Conservation (phyloP, 2,113 vertebrate genomes). For the Nipponia nippon region DNA sequence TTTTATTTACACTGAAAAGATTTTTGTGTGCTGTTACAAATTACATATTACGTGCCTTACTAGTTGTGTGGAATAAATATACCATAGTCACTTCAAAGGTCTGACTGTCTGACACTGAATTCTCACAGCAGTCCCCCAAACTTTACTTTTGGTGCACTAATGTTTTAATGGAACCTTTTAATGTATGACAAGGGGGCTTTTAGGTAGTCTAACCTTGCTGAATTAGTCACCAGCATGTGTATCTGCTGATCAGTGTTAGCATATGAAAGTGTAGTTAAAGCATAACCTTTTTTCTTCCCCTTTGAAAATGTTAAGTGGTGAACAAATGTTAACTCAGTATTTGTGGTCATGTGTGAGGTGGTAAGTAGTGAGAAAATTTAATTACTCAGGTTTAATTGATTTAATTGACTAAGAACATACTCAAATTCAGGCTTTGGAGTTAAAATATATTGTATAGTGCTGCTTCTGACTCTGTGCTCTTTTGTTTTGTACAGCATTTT, state of each 20-base stretch:
- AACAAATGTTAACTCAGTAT: background rate
- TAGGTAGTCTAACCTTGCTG: background rate
- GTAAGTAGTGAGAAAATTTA: background rate
- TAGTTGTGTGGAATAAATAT: background rate
- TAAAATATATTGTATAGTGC: background rate
- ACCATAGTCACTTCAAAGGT: background rate
- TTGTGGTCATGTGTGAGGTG: background rate
- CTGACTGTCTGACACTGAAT: background rate
- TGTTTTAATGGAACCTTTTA: background rate
- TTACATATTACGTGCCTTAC: background rate
- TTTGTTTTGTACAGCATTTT: background rate
- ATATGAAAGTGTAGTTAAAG: background rate
- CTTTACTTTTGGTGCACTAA: background rate
- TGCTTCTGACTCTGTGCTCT: background rate
- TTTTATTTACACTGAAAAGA: background rate
- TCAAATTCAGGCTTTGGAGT: background rate
- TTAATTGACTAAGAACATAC: background rate
- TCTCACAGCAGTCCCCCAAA: background rate
- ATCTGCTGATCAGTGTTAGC: background rate
- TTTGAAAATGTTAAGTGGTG: background rate
- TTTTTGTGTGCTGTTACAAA: background rate
- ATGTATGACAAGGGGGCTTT: background rate
- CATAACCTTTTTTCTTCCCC: background rate
- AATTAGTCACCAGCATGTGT: background rate
- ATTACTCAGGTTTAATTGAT: background rate